Conservation (phyloP, 2,113 vertebrate genomes). For the Saccopteryx leptura region DNA sequence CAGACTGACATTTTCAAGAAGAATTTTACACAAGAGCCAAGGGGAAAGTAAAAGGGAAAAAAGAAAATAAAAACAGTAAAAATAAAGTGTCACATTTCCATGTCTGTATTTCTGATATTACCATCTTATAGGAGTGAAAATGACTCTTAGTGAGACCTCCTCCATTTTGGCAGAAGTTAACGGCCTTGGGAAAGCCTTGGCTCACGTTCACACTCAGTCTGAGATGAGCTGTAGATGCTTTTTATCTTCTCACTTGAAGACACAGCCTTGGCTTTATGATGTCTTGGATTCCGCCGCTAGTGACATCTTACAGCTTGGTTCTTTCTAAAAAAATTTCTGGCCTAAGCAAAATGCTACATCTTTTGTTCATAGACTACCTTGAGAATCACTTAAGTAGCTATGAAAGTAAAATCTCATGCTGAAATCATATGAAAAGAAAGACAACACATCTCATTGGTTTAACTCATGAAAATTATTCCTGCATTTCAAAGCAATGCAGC, state of each 20-base stretch:
- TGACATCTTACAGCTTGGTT: neutral
- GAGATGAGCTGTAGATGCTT: neutral
- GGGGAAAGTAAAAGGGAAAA: neutral
- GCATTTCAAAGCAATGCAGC: neutral
- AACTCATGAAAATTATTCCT: conserved; percentile 14
- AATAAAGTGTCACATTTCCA: neutral
- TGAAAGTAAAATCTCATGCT: neutral
- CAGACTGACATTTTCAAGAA: conserved; percentile 12
- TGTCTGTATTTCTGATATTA: neutral
- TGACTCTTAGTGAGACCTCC: neutral
- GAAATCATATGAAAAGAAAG: neutral
- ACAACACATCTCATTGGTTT: neutral
- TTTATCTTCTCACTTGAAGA: neutral
- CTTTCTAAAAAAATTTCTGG: neutral
- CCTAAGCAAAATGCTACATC: neutral
- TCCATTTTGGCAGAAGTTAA: neutral
- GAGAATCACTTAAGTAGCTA: neutral
- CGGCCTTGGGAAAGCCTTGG: neutral
- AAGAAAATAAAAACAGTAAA: neutral
- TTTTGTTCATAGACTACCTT: conserved; percentile 5
- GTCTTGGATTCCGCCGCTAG: neutral
- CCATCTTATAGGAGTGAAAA: neutral
- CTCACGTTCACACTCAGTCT: neutral
- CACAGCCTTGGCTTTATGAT: rapidly evolving
- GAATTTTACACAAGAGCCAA: conserved; percentile 8